phyloP scores from a whole-genome alignment of 2,888 invertebrate species.

The Diadegma fenestrale region DNA sequence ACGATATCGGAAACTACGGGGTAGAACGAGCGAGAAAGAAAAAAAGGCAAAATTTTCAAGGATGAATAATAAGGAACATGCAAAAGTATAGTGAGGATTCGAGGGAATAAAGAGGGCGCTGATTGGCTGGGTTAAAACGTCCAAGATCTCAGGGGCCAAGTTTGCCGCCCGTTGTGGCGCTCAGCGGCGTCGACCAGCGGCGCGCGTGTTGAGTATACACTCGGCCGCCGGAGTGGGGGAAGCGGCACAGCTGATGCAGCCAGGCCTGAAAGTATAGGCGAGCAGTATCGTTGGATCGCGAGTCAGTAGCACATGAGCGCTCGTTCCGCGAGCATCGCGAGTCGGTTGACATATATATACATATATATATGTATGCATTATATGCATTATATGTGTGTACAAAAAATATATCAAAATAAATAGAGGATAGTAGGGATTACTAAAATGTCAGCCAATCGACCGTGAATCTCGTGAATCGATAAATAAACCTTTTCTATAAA shows the following conservation, averaged over 20 bases:
- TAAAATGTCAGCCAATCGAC: conserved; percentile 79
- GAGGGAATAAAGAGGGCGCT: conserved; percentile 32
- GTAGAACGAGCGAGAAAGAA: conserved; percentile 32
- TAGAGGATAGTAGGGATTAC: conserved; percentile 69
- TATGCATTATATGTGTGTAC: conserved; percentile 5
- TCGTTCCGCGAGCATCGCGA: conserved; percentile 83
- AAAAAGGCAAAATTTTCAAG: conserved; percentile 66
- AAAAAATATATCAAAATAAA: conserved; percentile 9
- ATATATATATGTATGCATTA: background rate
- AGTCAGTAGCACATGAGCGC: conserved; percentile 85
- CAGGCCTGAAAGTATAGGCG: conserved; percentile 85
- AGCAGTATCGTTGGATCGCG: conserved; percentile 81
- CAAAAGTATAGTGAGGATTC: conserved; percentile 15
- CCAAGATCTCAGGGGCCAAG: background rate
- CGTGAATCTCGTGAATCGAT: conserved; percentile 72
- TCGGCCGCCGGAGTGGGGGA: conserved; percentile 79
- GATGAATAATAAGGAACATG: conserved; percentile 63
- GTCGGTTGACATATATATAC: conserved; percentile 65
- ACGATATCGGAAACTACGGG: background rate
- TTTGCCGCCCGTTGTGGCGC: conserved; percentile 60
- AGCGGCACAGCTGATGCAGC: conserved; percentile 87
- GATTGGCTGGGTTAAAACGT: conserved; percentile 46
- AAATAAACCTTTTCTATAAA: conserved; percentile 7
- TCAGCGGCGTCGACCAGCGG: conserved; percentile 61
- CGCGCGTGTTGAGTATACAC: conserved; percentile 52